Conservation (phyloP, 2,888 invertebrate species). For the Cantharis nigra region DNA sequence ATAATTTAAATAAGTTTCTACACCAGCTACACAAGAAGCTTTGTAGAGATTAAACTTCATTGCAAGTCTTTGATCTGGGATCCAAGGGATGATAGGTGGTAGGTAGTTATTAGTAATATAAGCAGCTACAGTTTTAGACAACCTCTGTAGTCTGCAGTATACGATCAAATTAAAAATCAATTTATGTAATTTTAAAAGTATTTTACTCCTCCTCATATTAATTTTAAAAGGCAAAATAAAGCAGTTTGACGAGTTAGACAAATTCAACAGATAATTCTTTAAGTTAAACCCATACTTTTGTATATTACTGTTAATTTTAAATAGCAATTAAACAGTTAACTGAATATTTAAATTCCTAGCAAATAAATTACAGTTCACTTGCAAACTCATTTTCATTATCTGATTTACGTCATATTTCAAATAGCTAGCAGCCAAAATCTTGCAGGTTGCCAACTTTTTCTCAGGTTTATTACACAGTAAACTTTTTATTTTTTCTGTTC, state of each 20-base stretch:
- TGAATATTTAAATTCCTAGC: too few species aligned
- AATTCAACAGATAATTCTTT: neutral
- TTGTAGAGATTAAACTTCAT: slow-evolving; percentile 31
- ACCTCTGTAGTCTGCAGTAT: slow-evolving; percentile 23
- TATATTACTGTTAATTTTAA: neutral
- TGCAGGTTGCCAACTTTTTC: too few species aligned
- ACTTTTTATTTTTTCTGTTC: too few species aligned
- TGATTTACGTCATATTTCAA: too few species aligned
- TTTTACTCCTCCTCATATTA: neutral
- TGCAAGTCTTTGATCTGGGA: slow-evolving; percentile 28
- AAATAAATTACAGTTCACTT: too few species aligned
- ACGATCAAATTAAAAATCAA: neutral
- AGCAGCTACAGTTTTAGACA: slow-evolving; percentile 28
- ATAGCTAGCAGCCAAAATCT: too few species aligned
- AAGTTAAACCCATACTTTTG: neutral
- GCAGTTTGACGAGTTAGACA: neutral
- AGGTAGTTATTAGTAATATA: slow-evolving; percentile 25
- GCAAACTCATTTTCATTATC: too few species aligned
- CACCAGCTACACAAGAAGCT: slow-evolving; percentile 21
- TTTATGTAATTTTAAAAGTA: neutral
- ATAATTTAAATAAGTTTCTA: slow-evolving; percentile 29
- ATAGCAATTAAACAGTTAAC: too few species aligned
- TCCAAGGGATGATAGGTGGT: slow-evolving; percentile 28
- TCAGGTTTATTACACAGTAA: too few species aligned
- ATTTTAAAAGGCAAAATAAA: neutral